phyloP scores from a whole-genome alignment of 2,888 invertebrate genomes.

The Eilema depressum region DNA sequence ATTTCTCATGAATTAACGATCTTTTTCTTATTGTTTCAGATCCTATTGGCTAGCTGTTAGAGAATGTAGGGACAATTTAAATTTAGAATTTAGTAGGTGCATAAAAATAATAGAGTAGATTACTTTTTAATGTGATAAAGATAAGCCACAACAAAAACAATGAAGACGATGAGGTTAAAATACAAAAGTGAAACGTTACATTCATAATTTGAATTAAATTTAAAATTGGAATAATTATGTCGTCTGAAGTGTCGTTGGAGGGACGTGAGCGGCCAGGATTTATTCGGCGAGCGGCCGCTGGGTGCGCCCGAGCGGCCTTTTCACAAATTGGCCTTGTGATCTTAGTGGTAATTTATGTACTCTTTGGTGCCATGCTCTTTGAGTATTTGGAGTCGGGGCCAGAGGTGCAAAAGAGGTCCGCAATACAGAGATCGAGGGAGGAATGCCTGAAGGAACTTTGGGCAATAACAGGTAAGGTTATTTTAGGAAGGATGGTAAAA shows the following conservation, averaged over 20 bases:
- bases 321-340: conserved; percentile 91
- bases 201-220: conserved; percentile 42
- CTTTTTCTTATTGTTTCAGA: conserved; percentile 45
- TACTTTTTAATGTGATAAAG: conserved; percentile 12
- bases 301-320: conserved; percentile 87
- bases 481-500: background rate
- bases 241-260: conserved; percentile 82
- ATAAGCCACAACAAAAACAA: conserved; percentile 26
- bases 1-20: conserved; percentile 1
- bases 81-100: conserved; percentile 7
- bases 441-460: conserved; percentile 91
- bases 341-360: conserved; percentile 91
- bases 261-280: conserved; percentile 75
- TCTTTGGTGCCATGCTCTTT: conserved; percentile 92
- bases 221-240: conserved; percentile 63
- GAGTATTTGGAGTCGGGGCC: conserved; percentile 91
- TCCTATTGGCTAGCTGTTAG: conserved; percentile 38
- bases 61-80: conserved; percentile 14
- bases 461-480: conserved; percentile 91
- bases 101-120: conserved; percentile 12
- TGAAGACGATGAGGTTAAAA: conserved; percentile 43
- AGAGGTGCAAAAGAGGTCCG: conserved; percentile 88
- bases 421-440: conserved; percentile 88
- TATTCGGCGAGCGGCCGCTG: conserved; percentile 66
- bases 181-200: conserved; percentile 45